Conservation (phyloP, 2,797 vertebrate genomes). For the Aeoliscus strigatus region DNA sequence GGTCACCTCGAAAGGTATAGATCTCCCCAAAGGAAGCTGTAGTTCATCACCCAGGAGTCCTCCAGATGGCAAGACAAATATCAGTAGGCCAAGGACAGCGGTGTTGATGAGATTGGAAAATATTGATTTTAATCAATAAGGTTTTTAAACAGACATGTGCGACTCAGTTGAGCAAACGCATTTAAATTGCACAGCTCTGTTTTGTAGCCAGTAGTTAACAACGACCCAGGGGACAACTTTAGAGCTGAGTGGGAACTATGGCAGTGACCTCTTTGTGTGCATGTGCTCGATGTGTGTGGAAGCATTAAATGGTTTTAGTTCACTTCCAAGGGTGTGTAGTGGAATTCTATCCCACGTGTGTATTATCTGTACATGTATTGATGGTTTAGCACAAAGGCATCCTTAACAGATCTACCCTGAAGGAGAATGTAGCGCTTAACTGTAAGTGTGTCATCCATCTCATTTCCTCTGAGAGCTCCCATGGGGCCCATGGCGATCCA, state of each 20-base stretch:
- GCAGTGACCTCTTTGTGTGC: conserved; percentile 26
- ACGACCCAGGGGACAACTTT: conserved; percentile 44
- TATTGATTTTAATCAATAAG: conserved; percentile 72
- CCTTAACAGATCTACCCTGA: conserved; percentile 37
- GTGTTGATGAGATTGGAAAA: conserved; percentile 60
- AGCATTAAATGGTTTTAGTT: conserved; percentile 24
- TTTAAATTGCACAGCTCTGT: conserved; percentile 43
- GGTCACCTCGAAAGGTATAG: conserved; percentile 51
- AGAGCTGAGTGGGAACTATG: conserved; percentile 26
- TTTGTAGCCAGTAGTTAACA: conserved; percentile 39
- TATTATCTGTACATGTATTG: conserved; percentile 42
- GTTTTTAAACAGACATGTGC: conserved; percentile 32
- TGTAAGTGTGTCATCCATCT: conserved; percentile 61
- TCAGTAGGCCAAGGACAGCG: conserved; percentile 51
- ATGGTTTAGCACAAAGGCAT: conserved; percentile 48
- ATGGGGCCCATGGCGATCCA: conserved; percentile 41
- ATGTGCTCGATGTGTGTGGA: conserved; percentile 4
- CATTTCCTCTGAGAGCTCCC: conserved; percentile 50
- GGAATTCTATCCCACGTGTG: conserved; percentile 28
- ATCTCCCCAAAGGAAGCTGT: conserved; percentile 39
- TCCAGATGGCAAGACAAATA: conserved; percentile 18
- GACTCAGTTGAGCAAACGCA: conserved; percentile 47
- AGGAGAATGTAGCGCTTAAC: conserved; percentile 43
- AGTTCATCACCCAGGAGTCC: conserved; percentile 41
- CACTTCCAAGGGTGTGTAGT: conserved; percentile 13